Evolutionary conservation across 2,113 vertebrate species (phyloP).

Genomic region (Takifugu bimaculatus): DNA sequence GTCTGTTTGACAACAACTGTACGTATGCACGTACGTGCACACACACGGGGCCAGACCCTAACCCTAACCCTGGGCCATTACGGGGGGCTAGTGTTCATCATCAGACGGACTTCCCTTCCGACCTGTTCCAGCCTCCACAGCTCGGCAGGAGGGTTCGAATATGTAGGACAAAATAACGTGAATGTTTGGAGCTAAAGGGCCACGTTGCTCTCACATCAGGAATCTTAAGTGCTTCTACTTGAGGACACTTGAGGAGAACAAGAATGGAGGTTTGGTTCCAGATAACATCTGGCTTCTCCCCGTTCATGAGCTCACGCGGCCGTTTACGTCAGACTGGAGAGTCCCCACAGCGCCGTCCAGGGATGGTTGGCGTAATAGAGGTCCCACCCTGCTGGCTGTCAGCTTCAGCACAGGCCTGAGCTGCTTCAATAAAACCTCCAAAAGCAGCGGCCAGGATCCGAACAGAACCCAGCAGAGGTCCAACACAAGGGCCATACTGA

Average conservation of each 20-base stretch:
- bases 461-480: too few relatives aligned
- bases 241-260: constrained; percentile 8
- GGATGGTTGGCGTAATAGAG: constrained; percentile 42
- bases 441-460: too few relatives aligned
- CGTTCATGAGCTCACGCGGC: constrained; percentile 35
- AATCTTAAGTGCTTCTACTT: constrained; percentile 7
- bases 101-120: too few relatives aligned
- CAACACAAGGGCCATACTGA: too few relatives aligned
- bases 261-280: constrained; percentile 4
- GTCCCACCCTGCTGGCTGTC: constrained; percentile 53
- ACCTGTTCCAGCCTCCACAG: too few relatives aligned
- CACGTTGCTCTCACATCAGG: background rate
- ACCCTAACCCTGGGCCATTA: too few relatives aligned
- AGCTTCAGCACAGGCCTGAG: too few relatives aligned
- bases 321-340: constrained; percentile 58
- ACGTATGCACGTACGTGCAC: constrained; percentile 17
- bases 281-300: constrained; percentile 41
- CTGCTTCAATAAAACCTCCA: too few relatives aligned
- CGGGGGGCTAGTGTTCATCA: too few relatives aligned
- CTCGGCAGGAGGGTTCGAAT: too few relatives aligned
- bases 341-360: constrained; percentile 43
- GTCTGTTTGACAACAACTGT: constrained; percentile 50
- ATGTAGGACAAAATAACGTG: background rate
- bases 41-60: background rate
- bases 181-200: background rate